A percentile compares a stretch with the other conserved stretches of the same genome.
Evolutionary conservation across 2,113 vertebrate genomes (phyloP).

Genomic region (Silurus asotus): DNA sequence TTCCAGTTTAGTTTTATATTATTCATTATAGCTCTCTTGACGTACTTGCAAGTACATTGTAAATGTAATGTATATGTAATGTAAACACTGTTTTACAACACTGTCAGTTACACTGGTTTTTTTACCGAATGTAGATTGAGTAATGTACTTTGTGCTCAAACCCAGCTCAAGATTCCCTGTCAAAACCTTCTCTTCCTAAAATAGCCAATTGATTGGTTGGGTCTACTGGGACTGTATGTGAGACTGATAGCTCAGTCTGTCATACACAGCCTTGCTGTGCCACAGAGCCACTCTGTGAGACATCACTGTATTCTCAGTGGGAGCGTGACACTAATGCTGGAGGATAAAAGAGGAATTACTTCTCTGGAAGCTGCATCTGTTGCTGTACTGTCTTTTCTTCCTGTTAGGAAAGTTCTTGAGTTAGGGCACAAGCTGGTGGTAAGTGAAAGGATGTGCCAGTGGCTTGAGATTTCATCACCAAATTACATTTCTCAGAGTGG

Average conservation of each 20-base stretch:
- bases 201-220: slow-evolving; percentile 20
- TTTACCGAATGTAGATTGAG: neutral
- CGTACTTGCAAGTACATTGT: neutral
- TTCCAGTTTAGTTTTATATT: neutral
- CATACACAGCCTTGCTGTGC: slow-evolving; percentile 15
- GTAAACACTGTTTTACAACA: neutral
- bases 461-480: slow-evolving; percentile 41
- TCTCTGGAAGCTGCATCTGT: slow-evolving; percentile 46
- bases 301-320: slow-evolving; percentile 35
- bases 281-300: slow-evolving; percentile 35
- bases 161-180: slow-evolving; percentile 3
- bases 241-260: slow-evolving; percentile 40
- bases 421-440: slow-evolving; percentile 30
- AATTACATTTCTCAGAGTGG: slow-evolving; percentile 42
- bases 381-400: slow-evolving; percentile 31
- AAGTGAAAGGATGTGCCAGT: slow-evolving; percentile 32
- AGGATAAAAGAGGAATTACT: slow-evolving; percentile 49
- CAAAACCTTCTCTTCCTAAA: slow-evolving; percentile 24
- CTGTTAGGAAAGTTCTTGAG: neutral
- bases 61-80: neutral
- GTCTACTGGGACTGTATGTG: slow-evolving; percentile 9
- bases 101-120: neutral
- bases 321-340: slow-evolving; percentile 41
- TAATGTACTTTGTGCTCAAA: neutral
- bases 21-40: neutral